Base-by-base conservation (phyloP, 2,888 invertebrate genomes). In the Scaptomyza parva region DNA sequence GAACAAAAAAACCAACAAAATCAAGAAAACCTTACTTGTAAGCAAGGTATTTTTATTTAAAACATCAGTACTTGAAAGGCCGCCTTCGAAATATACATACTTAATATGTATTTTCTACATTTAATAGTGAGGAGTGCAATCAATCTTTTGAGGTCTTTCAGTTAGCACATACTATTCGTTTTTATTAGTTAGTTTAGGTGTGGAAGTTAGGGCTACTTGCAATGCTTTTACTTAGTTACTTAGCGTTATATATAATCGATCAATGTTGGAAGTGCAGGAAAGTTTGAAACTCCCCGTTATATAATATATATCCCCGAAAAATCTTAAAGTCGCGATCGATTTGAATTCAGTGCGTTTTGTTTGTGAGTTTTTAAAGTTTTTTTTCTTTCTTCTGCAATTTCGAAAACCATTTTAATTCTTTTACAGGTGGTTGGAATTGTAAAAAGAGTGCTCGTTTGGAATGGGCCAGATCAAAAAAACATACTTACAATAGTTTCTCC, bases 371-470 rank as follows among this genome's bases (percentile, higher is more conserved):
- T 28, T 24, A 33, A 54, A 0, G n/a, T 35, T 14, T 7, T 14
- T 7, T 7, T 7, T 14, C 8, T 14, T 35, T 14, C 1, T 8
- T 37, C 30, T 24, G 26, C 24, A 58, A 54, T 75, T 70, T 73
- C 59, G 65, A 72, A 65, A 65, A 71, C 66, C 71, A 66, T 67
- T 68, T 41, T 47, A 2, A 47, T 55, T 70, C 62, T 77, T 60
- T 63, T 20, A 70, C 76, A 77, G 86, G 88, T 87, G 90, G 85
- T 90, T 89, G 90, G 89, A 90, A 90, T 89, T 89, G 90, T 90
- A 87, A 86, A 88, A 85, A 88, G 87, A 90, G 89, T 90, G 90
- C 90, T 90, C 85, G 78, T 78, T 86, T 86, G 88, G 89, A 86
- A 89, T 89, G 90, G 90, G 84, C 87, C 90, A 91, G 90, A 90